Base-by-base conservation (phyloP, 2,797 vertebrate species). In the Falco naumanni region DNA sequence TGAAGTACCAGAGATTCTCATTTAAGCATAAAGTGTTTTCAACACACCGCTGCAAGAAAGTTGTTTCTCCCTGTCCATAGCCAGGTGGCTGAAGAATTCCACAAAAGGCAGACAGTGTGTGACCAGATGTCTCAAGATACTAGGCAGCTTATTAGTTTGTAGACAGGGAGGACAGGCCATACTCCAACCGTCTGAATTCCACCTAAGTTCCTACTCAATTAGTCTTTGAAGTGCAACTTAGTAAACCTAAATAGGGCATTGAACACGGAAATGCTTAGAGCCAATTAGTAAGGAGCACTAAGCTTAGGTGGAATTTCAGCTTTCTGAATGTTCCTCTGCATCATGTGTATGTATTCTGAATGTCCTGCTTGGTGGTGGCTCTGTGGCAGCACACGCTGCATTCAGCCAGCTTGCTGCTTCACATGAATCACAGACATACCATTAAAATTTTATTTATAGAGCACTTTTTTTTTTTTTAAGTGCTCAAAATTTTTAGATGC, bases 181-280 rank as follows among this genome's bases (percentile, higher is more conserved):
- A 54, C 28, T 90, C 33, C 65, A 91, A 65, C 26, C 93, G 89
- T 57, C 89, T 51, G 39, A 89, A 94, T 95, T 91, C 79, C 61
- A 78, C 65, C 57, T 45, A 88, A 88, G 59, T 90, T 95, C 78
- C 84, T 80, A 77, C 37, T 89, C 89, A 85, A 91, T 74, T 92
- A 96, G 68, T 50, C 95, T 96, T 90, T 95, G 90, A 95, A 94
- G 86, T 82, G 41, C 45, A 87, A 47, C 78, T 89, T 37, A 7
- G 68, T 90, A 86, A 96, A 93, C 72, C 33, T 81, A 97, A 95
- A 82, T 79, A 94, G 94, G 82, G 54, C 89, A 94, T 1, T 47
- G 61, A 92, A 78, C 47, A 93, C 82, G 96, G 76, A 96, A 96
- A 90, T 17, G 72, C 91, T 89, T 29, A 59, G 61, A 91, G 83